Conservation (phyloP, 2,888 invertebrate genomes). For the Tillus elongatus region DNA sequence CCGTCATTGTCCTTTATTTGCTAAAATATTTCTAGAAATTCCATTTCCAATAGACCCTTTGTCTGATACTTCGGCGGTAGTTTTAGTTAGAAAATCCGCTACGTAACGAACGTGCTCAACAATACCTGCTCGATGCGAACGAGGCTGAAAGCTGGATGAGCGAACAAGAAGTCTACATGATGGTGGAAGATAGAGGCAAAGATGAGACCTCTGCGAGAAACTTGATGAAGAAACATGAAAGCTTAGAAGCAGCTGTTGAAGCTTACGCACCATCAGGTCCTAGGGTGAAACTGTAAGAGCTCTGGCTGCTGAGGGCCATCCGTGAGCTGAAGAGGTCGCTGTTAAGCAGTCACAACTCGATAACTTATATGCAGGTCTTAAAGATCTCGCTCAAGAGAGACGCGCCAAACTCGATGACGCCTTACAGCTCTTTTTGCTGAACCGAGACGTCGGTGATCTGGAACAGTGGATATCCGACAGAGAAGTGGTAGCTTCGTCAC, state of each 20-base stretch:
- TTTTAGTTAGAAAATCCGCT: slow-evolving; percentile 66
- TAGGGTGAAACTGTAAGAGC: slow-evolving; percentile 90
- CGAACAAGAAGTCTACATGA: slow-evolving; percentile 99
- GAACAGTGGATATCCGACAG: slow-evolving; percentile 99
- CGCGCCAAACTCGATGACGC: slow-evolving; percentile 95
- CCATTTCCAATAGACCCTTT: no score
- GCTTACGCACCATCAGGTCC: slow-evolving; percentile 95
- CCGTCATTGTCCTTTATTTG: no score
- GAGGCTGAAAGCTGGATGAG: slow-evolving; percentile 99
- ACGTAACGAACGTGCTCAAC: slow-evolving; percentile 41
- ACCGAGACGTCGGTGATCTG: slow-evolving; percentile 95
- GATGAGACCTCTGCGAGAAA: slow-evolving; percentile 98
- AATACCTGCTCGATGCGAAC: slow-evolving; percentile 97
- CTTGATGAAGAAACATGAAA: slow-evolving; percentile 98
- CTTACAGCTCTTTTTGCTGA: slow-evolving; percentile 88
- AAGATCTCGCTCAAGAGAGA: slow-evolving; percentile 92
- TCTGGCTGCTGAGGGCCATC: slow-evolving; percentile 67
- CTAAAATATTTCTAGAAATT: no score
- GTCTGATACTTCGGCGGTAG: no score
- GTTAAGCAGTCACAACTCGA: slow-evolving; percentile 95
- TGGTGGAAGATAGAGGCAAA: slow-evolving; percentile 98
- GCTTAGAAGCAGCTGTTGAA: slow-evolving; percentile 87
- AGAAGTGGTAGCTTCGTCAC: slow-evolving; percentile 93
- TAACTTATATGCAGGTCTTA: slow-evolving; percentile 95
- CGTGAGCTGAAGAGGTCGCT: slow-evolving; percentile 74